Base-by-base conservation (phyloP, 2,888 invertebrate genomes). In the Bimastos eiseni region DNA sequence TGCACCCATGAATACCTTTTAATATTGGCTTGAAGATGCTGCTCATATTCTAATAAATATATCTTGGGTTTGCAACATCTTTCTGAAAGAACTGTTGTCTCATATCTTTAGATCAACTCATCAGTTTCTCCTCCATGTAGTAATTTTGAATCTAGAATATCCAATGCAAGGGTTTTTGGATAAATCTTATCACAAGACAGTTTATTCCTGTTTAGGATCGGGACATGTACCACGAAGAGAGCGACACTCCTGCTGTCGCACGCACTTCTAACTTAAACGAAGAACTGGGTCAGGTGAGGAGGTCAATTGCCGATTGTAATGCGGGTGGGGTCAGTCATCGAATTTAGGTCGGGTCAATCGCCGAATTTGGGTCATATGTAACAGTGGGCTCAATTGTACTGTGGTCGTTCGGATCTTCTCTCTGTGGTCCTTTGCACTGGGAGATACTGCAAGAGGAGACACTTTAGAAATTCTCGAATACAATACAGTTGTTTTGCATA, bases 191-290 rank as follows among this genome's bases (percentile, higher is more conserved):
- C 44, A 6, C 2, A 19, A 44, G 44, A 44, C 44, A n/a, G 70
- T 70, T 30, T 13, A 0, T 49, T n/a, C 24, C 90, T 86, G 92
- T 92, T 37, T 93, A 98, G 97, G 99, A 99, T 96, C 96, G 97
- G 91, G 98, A 99, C 95, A 99, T 99, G 99, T 99, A 99, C 96
- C 97, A 99, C 95, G 97, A 96, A 92, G 97, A 97, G 93, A 97
- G 97, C 0, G 97, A 99, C 95, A 98, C 98, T 13, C 98, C 98
- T 8, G 99, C 99, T 3, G 97, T 97, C 97, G 99, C 99, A 41
- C 96, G 99, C 90, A 99, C 99, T 1, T 98, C 98, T 90, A 99
- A 99, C 96, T 96, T 99, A 21, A 99, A 99, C 95, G 99, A 99
- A 96, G 99, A 99, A 96, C 96, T 99, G 41, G 99, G 99, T 92